Evolutionary conservation across 2,797 vertebrate genomes (phyloP).

Genomic region (Thunnus albacares): DNA sequence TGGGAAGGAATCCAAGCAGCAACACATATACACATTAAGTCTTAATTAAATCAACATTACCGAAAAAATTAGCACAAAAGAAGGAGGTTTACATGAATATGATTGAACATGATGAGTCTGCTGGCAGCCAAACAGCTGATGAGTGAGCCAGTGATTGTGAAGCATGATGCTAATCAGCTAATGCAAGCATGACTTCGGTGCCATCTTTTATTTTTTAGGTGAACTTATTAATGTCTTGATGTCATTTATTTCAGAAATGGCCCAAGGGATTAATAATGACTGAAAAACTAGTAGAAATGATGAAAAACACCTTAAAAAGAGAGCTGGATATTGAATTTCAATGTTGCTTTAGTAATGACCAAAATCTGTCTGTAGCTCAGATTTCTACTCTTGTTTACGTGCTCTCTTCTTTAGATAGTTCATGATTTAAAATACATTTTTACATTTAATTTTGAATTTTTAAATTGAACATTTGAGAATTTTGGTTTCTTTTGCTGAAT

Average conservation of each 20-base stretch:
- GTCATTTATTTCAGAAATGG: neutral
- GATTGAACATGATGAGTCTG: conserved; percentile 11
- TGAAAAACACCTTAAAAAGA: neutral
- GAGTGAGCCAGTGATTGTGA: conserved; percentile 11
- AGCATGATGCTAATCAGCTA: conserved; percentile 5
- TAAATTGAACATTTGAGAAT: neutral
- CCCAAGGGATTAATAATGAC: neutral
- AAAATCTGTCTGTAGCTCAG: neutral
- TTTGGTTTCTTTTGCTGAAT: neutral
- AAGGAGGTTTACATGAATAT: conserved; percentile 1
- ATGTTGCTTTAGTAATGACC: neutral
- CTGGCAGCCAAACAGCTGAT: conserved; percentile 14
- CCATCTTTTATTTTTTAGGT: conserved; percentile 8
- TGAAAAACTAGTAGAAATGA: neutral
- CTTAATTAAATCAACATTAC: conserved; percentile 7
- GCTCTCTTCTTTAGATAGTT: neutral
- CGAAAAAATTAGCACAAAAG: neutral
- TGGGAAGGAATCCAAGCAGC: neutral
- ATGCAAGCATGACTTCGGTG: neutral
- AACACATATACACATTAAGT: neutral
- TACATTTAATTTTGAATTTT: no score
- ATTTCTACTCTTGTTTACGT: no score
- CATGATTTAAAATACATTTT: neutral
- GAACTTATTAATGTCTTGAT: neutral
- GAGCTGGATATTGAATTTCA: neutral